Conservation (phyloP, 2,113 vertebrate genomes). For the Onychostoma macrolepis region DNA sequence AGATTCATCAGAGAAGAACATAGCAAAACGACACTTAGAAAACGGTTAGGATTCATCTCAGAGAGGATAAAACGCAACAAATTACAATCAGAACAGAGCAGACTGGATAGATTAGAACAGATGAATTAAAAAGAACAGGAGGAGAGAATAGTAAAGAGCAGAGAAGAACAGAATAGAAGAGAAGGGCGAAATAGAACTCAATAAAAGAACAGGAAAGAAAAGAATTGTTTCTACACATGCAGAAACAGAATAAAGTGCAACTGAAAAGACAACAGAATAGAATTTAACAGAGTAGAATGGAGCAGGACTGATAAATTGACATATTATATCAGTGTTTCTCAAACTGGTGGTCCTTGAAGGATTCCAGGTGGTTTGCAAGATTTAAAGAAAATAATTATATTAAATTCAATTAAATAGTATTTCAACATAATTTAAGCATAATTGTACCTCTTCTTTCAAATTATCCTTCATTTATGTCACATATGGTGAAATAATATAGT, state of each 20-base stretch:
- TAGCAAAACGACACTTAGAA: not conserved
- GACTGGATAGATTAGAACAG: not conserved
- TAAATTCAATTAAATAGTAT: not conserved
- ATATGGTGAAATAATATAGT: not conserved
- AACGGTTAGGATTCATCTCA: slow-evolving; percentile 1
- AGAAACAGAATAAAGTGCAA: not conserved
- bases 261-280: too few relatives aligned
- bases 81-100: not conserved
- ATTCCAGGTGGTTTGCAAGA: not conserved
- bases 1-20: slow-evolving; percentile 39
- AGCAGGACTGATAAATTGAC: not conserved
- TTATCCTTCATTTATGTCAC: not conserved
- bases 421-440: not conserved
- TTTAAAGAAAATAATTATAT: not conserved
- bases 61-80: not conserved
- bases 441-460: not conserved
- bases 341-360: not conserved
- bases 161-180: not conserved
- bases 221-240: not conserved
- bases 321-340: not conserved
- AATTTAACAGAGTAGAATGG: too few relatives aligned
- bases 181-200: slow-evolving; percentile 9
- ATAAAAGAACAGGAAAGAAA: not conserved
- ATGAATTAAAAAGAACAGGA: not conserved
- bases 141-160: not conserved